These are phyloP conservation scores for Dunckerocampus dactyliophorus DNA, from an alignment of 2,113 vertebrate genomes.

Conservation along the genomic window DNA sequence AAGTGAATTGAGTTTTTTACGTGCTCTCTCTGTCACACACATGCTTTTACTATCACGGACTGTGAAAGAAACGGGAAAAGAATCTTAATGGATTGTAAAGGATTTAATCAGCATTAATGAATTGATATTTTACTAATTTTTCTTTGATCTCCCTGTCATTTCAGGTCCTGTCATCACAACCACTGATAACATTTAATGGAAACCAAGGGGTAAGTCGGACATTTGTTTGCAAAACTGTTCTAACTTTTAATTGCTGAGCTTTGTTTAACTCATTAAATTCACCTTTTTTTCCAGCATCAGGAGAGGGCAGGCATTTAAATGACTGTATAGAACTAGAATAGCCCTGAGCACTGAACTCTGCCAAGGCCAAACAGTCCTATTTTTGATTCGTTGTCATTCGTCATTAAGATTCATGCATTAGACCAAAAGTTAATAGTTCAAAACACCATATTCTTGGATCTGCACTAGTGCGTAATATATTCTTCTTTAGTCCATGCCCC, in stretches of 20 bases:
- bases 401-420: not conserved
- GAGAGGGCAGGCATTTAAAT: not conserved
- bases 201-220: conserved; percentile 89
- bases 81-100: too few species aligned
- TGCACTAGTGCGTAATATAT: too few species aligned
- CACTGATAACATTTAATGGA: conserved; percentile 91
- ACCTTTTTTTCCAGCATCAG: too few species aligned
- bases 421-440: not conserved
- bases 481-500: not conserved
- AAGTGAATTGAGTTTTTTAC: too few species aligned
- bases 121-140: conserved; percentile 7
- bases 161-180: conserved; percentile 81
- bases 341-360: not conserved
- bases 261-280: too few species aligned
- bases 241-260: too few species aligned
- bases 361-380: not conserved
- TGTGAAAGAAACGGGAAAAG: too few species aligned
- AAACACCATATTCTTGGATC: not conserved
- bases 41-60: too few species aligned
- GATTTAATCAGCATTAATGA: not conserved
- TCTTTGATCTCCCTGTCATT: conserved; percentile 10
- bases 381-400: not conserved
- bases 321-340: not conserved
- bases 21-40: too few species aligned
- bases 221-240: not conserved